Conservation (phyloP, 2,113 vertebrate genomes). For the Pangasianodon gigas region DNA sequence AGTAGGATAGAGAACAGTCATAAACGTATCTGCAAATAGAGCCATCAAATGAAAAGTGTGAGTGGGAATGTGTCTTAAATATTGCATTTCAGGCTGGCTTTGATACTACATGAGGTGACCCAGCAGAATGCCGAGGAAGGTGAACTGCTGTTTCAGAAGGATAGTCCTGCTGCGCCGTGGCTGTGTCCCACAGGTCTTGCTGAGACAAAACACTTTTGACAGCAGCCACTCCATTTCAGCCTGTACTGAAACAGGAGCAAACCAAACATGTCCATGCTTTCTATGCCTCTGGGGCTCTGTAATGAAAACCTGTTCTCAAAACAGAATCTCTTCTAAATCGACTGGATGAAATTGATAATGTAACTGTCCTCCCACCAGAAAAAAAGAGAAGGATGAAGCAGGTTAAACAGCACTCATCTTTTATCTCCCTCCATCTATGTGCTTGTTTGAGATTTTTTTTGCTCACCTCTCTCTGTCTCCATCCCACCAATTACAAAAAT, state of each 20-base stretch:
- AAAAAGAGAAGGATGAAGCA: not conserved
- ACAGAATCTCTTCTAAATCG: constrained; percentile 48
- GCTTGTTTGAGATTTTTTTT: not conserved
- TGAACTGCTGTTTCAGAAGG: not conserved
- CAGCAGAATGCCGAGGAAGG: not conserved
- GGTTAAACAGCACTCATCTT: constrained; percentile 1
- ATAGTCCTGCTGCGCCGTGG: not conserved
- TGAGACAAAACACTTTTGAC: constrained; percentile 42
- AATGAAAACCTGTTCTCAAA: constrained; percentile 53
- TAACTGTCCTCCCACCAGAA: constrained; percentile 17
- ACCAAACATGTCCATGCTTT: constrained; percentile 30
- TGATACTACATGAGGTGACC: not conserved
- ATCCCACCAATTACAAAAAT: constrained; percentile 17
- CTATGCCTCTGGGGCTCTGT: constrained; percentile 42
- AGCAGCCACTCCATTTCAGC: constrained; percentile 29
- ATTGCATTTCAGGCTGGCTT: not conserved
- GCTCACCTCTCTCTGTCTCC: not conserved
- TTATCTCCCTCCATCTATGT: constrained; percentile 43
- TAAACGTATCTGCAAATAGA: constrained; percentile 20
- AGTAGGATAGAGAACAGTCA: constrained; percentile 2
- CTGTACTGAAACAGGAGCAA: constrained; percentile 33
- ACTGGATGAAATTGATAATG: constrained; percentile 40
- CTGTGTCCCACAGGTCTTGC: not conserved
- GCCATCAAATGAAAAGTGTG: not conserved
- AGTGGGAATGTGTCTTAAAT: not conserved